These are phyloP conservation scores for Ecliptopera silaceata DNA, from an alignment of 2,888 invertebrate genomes.

Conservation along the genomic window DNA sequence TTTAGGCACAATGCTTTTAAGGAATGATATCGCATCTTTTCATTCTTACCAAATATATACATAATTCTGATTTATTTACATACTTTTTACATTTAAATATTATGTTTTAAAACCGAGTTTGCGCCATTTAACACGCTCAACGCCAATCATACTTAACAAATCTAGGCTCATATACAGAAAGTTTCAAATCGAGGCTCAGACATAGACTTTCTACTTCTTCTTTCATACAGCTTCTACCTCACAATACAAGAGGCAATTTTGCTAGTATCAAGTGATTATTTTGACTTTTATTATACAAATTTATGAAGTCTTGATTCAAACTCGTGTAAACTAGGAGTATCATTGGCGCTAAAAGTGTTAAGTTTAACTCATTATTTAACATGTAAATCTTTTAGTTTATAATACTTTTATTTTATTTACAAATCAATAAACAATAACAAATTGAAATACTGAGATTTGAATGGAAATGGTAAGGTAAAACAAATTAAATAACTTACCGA, in stretches of 20 bases:
- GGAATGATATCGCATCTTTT: constrained; percentile 30
- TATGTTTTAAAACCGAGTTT: constrained; percentile 23
- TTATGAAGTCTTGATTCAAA: no score
- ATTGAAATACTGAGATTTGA: constrained; percentile 6
- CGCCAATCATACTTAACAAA: no score
- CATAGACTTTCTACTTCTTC: no score
- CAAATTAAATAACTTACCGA: neutral
- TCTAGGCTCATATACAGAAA: no score
- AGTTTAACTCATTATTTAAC: no score
- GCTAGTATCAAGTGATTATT: no score
- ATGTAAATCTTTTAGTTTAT: neutral
- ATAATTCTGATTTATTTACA: constrained; percentile 31
- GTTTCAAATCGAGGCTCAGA: no score
- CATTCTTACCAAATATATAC: constrained; percentile 15
- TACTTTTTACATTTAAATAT: constrained; percentile 17
- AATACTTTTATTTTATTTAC: constrained; percentile 11
- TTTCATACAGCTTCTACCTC: no score
- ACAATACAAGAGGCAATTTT: no score
- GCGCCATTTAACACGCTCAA: constrained; percentile 16
- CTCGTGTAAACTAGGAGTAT: no score
- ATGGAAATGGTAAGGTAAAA: neutral
- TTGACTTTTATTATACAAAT: no score
- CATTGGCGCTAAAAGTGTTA: no score
- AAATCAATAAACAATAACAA: neutral
- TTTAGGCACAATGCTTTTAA: constrained; percentile 31